phyloP scores from a whole-genome alignment of 35 echinoderm and acorn worm species.

The Anneissia japonica region DNA sequence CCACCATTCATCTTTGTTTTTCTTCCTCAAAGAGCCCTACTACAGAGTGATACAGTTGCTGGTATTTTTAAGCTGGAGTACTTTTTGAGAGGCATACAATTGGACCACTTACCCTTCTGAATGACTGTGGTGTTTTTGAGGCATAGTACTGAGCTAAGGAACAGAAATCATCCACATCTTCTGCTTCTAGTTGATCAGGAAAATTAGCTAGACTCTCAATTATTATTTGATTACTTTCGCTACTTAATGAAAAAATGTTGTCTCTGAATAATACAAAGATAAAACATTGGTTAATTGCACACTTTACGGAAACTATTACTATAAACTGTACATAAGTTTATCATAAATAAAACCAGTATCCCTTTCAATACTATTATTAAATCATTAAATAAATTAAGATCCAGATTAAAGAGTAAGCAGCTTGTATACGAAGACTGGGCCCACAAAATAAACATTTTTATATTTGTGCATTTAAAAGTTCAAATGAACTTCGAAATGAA shows the following conservation, averaged over 20 bases:
- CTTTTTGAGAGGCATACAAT: background rate
- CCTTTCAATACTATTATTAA: too few relatives aligned
- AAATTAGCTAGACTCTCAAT: conserved; percentile 65
- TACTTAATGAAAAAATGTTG: conserved; percentile 52
- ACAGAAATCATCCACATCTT: conserved; percentile 91
- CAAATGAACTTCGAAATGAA: too few relatives aligned
- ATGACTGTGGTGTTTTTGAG: conserved; percentile 94
- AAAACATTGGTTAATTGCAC: too few relatives aligned
- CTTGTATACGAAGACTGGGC: too few relatives aligned
- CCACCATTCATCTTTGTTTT: background rate
- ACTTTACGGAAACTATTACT: too few relatives aligned
- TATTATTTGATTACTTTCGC: conserved; percentile 38
- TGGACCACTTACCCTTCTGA: conserved; percentile 54
- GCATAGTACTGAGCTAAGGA: conserved; percentile 83
- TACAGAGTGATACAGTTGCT: background rate
- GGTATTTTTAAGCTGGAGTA: background rate
- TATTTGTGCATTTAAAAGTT: too few relatives aligned
- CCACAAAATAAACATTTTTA: too few relatives aligned
- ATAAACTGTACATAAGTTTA: too few relatives aligned
- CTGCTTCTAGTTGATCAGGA: conserved; percentile 79
- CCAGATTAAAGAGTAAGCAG: too few relatives aligned
- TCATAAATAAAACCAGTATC: too few relatives aligned
- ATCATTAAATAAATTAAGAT: too few relatives aligned
- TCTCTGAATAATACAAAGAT: conserved; percentile 47
- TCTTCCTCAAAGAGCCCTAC: background rate